Evolutionary conservation across 2,113 vertebrate genomes (phyloP).

Genomic region (Athene noctua): DNA sequence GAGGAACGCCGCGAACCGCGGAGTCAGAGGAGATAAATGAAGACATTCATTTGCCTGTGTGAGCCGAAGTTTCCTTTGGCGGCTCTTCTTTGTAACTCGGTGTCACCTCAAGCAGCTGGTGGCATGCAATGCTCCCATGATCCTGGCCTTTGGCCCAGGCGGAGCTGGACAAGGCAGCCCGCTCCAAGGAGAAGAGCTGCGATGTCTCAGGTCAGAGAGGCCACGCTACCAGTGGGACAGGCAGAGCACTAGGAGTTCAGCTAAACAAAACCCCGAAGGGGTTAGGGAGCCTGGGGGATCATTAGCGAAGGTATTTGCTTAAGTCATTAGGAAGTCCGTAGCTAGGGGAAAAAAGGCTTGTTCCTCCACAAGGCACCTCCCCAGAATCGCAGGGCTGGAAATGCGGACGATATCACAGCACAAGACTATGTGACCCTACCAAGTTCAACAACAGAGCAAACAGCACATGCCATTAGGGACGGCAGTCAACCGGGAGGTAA

Average conservation of each 20-base stretch:
- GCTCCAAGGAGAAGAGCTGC: conserved; percentile 83
- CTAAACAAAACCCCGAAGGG: conserved; percentile 86
- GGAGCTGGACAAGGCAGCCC: conserved; percentile 86
- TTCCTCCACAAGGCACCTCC: conserved; percentile 80
- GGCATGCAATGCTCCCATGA: conserved; percentile 83
- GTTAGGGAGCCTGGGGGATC: conserved; percentile 80
- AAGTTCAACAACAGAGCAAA: conserved; percentile 99
- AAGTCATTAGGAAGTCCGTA: conserved; percentile 96
- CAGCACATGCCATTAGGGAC: conserved; percentile 84
- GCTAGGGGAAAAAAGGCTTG: conserved; percentile 79
- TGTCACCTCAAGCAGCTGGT: conserved; percentile 96
- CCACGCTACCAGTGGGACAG: conserved; percentile 85
- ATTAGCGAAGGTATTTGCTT: conserved; percentile 92
- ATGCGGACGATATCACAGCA: conserved; percentile 81
- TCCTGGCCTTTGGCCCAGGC: conserved; percentile 92
- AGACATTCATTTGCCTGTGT: conserved; percentile 76
- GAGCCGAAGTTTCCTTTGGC: conserved; percentile 77
- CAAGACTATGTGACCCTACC: conserved; percentile 83
- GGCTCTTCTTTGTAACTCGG: conserved; percentile 78
- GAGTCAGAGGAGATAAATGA: conserved; percentile 76
- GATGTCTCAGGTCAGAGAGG: conserved; percentile 91
- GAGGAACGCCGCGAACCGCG: not conserved
- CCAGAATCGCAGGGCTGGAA: conserved; percentile 78
- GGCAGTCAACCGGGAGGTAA: conserved; percentile 66
- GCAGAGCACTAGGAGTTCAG: conserved; percentile 77